Percentiles rank a stretch among this genome's conserved stretches.
Conservation (phyloP, 2,113 vertebrate genomes). For the Lampris incognitus region DNA sequence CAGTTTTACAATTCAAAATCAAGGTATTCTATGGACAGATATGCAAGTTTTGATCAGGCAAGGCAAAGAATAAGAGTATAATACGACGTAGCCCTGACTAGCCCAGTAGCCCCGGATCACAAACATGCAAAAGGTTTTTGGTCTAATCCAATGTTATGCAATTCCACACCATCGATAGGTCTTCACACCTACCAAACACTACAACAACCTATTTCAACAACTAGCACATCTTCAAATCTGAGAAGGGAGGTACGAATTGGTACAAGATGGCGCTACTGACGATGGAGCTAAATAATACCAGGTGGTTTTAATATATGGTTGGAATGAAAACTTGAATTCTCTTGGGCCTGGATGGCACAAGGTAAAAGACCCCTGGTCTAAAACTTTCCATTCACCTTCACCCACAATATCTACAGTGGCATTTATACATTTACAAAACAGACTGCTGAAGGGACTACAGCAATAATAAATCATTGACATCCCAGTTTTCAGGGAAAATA, state of each 20-base stretch:
- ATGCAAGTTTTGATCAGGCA: background rate
- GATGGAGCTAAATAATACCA: no score
- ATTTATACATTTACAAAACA: conserved; percentile 34
- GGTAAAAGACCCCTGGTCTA: no score
- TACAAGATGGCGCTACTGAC: no score
- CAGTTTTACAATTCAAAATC: background rate
- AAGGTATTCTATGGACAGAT: background rate
- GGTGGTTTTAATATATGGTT: no score
- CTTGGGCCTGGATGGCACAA: no score
- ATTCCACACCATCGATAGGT: no score
- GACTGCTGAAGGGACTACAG: conserved; percentile 37
- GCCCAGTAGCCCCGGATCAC: background rate
- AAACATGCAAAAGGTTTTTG: conserved; percentile 2
- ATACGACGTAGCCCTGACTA: background rate
- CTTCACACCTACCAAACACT: no score
- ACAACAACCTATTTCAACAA: no score
- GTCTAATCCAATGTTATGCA: background rate
- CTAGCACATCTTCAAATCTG: no score
- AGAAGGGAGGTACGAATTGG: no score
- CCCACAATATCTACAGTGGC: conserved; percentile 27
- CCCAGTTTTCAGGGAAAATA: conserved; percentile 39
- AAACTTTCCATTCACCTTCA: background rate
- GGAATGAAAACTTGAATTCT: no score
- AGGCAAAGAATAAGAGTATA: background rate
- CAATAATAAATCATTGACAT: conserved; percentile 25